These are phyloP conservation scores for Lonchura striata DNA, from an alignment of 2,113 vertebrate species.

Conservation along the genomic window DNA sequence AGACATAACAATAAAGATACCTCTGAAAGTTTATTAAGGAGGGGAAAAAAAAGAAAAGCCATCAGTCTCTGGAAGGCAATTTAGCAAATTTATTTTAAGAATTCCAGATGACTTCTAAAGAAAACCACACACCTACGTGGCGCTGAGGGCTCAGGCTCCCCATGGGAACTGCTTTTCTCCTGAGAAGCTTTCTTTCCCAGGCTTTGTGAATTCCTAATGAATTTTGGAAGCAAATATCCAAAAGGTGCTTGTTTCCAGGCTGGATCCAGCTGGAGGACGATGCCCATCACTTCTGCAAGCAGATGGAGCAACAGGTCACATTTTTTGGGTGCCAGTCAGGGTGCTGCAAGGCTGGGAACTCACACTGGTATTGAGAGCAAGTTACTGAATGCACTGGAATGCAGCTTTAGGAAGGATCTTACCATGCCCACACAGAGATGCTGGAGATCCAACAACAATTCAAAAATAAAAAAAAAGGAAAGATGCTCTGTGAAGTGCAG, in stretches of 20 bases:
- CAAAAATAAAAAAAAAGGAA: not conserved
- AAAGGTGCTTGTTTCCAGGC: not conserved
- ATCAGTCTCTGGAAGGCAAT: constrained; percentile 56
- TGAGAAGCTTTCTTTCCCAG: not conserved
- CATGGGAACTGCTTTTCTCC: not conserved
- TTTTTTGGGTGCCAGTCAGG: not conserved
- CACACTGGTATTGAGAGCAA: fast-evolving
- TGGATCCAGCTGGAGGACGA: fast-evolving
- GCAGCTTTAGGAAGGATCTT: not conserved
- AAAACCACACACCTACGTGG: not conserved
- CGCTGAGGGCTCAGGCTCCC: not conserved
- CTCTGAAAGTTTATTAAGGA: constrained; percentile 75
- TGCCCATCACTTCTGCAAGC: not conserved
- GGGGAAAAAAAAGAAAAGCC: not conserved
- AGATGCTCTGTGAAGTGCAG: not conserved
- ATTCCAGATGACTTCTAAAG: constrained; percentile 49
- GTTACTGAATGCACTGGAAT: not conserved
- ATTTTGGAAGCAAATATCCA: not conserved
- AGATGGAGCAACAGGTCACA: not conserved
- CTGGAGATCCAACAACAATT: not conserved
- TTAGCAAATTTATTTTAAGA: constrained; percentile 59
- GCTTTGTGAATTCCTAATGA: not conserved
- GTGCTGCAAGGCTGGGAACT: not conserved
- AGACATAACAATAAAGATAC: constrained; percentile 89
- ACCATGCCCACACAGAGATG: not conserved